Percentiles rank a stretch among this genome's conserved stretches.
phyloP scores from a whole-genome alignment of 2,888 invertebrate species.

The Tanypteryx hageni region DNA sequence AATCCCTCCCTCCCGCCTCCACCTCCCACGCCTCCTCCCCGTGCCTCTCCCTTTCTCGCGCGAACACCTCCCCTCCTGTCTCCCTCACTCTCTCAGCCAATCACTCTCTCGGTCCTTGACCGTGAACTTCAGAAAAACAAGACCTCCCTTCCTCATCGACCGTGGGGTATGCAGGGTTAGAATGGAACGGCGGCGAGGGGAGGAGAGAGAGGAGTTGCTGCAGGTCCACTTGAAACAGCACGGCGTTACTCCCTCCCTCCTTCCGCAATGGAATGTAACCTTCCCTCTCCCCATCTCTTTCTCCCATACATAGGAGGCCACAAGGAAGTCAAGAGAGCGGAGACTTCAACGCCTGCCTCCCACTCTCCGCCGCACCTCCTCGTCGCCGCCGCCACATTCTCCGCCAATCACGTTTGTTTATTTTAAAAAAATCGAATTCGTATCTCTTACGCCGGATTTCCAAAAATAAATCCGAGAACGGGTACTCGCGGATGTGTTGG shows the following conservation, averaged over 20 bases:
- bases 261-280: background rate
- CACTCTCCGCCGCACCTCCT: background rate
- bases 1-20: background rate
- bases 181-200: background rate
- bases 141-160: background rate
- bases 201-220: background rate
- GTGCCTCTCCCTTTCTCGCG: background rate
- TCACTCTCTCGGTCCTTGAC: constrained; percentile 32
- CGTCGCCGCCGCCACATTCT: background rate
- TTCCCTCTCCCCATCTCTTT: background rate
- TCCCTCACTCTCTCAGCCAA: background rate
- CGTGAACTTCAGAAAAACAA: constrained; percentile 3
- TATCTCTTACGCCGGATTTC: no score
- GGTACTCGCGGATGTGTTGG: no score
- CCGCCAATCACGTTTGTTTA: background rate
- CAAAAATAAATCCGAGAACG: no score
- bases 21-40: background rate
- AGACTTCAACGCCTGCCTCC: background rate
- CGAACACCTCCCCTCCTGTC: background rate
- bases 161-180: constrained; percentile 23
- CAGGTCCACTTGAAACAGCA: background rate
- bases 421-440: background rate
- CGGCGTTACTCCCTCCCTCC: background rate
- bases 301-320: constrained; percentile 3
- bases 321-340: background rate